phyloP scores from a whole-genome alignment of 2,888 invertebrate species.

The Platycnemis pennipes region DNA sequence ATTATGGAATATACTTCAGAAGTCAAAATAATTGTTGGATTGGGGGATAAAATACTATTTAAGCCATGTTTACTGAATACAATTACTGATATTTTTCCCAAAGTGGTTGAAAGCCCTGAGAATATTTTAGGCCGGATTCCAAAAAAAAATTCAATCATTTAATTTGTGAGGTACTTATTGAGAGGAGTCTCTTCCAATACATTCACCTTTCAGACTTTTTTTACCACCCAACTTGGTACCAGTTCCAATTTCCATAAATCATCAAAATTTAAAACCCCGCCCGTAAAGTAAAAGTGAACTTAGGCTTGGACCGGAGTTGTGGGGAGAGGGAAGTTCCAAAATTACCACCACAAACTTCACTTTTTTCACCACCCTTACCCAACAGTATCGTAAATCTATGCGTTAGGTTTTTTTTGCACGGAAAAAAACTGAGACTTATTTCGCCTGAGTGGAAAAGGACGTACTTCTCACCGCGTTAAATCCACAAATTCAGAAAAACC shows the following conservation, averaged over 20 bases:
- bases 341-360: not conserved
- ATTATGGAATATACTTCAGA: no score
- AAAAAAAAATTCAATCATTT: not conserved
- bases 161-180: not conserved
- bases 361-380: not conserved
- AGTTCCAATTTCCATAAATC: conserved; percentile 14
- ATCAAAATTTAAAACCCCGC: not conserved
- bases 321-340: not conserved
- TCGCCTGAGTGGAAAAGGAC: not conserved
- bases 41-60: no score
- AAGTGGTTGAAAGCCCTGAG: no score
- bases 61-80: no score
- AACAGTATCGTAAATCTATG: not conserved
- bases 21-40: no score
- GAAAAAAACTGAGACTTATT: not conserved
- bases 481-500: not conserved
- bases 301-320: not conserved
- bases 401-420: not conserved
- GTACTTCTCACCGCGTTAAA: not conserved
- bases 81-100: no score
- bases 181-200: not conserved
- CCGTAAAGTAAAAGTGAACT: not conserved
- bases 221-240: not conserved
- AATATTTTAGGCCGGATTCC: no score
- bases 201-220: not conserved